Evolutionary conservation across 2,797 vertebrate genomes (phyloP).

Genomic region (Chelidonichthys spinosus): DNA sequence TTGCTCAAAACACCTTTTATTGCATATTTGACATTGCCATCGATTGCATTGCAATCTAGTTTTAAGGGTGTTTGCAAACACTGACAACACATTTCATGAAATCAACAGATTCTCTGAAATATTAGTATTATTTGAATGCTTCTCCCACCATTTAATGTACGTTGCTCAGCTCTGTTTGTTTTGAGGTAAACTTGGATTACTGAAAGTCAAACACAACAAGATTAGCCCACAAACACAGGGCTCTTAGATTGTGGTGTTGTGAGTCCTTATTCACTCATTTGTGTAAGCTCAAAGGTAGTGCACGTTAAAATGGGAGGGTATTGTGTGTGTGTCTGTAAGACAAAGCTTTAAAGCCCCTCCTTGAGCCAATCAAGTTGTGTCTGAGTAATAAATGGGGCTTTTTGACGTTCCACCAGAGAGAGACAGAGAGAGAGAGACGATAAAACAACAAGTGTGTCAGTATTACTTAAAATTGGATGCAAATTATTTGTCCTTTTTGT

Average conservation of each 20-base stretch:
- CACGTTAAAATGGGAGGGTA: conserved; percentile 2
- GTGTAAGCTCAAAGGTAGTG: conserved; percentile 7
- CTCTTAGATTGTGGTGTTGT: conserved; percentile 30
- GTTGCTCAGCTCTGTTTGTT: not conserved
- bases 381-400: conserved; percentile 63
- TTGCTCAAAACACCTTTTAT: no score
- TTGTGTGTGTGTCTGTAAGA: conserved; percentile 9
- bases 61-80: not conserved
- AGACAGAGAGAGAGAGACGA: conserved; percentile 4
- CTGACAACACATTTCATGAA: not conserved
- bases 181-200: not conserved
- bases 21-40: no score
- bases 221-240: conserved; percentile 28
- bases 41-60: not conserved
- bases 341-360: conserved; percentile 65
- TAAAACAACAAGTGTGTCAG: conserved; percentile 3
- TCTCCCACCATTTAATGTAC: not conserved
- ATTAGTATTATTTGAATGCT: not conserved
- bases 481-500: not conserved
- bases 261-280: conserved; percentile 45
- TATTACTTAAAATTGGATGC: not conserved
- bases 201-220: not conserved
- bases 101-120: not conserved
- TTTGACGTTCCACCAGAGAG: conserved; percentile 8
- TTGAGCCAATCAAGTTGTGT: conserved; percentile 66